These are phyloP conservation scores for Caranx melampygus DNA, from an alignment of 2,113 vertebrate species.

Conservation along the genomic window DNA sequence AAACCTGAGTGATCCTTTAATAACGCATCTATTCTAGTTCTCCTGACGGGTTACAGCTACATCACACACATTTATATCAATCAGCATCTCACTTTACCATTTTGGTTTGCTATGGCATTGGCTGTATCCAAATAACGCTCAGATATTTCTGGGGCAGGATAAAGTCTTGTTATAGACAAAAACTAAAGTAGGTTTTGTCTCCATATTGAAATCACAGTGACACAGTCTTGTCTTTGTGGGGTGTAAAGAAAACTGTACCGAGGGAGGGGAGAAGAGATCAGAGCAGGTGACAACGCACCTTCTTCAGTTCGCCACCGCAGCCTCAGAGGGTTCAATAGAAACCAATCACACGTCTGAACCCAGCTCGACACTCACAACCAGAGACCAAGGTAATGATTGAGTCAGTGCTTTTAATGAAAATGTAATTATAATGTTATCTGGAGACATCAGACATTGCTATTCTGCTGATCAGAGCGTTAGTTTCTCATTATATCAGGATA, in stretches of 20 bases:
- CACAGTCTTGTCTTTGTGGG: constrained; percentile 11
- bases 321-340: not conserved
- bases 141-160: constrained; percentile 6
- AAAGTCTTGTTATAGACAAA: constrained; percentile 13
- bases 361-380: not conserved
- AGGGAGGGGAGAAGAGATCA: not conserved
- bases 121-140: constrained; percentile 1
- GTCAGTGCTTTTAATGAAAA: not conserved
- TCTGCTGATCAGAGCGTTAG: not conserved
- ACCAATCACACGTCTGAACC: not conserved
- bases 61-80: not conserved
- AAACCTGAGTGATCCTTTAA: not conserved
- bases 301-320: not conserved
- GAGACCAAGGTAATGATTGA: not conserved
- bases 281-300: not conserved
- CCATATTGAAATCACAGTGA: not conserved
- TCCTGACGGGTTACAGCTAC: not conserved
- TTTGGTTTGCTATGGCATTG: not conserved
- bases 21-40: not conserved
- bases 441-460: not conserved
- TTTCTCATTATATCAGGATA: not conserved
- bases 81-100: not conserved
- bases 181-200: constrained; percentile 32
- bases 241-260: not conserved
- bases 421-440: not conserved